phyloP scores from a whole-genome alignment of 2,797 vertebrate genomes.

The Labroides dimidiatus region DNA sequence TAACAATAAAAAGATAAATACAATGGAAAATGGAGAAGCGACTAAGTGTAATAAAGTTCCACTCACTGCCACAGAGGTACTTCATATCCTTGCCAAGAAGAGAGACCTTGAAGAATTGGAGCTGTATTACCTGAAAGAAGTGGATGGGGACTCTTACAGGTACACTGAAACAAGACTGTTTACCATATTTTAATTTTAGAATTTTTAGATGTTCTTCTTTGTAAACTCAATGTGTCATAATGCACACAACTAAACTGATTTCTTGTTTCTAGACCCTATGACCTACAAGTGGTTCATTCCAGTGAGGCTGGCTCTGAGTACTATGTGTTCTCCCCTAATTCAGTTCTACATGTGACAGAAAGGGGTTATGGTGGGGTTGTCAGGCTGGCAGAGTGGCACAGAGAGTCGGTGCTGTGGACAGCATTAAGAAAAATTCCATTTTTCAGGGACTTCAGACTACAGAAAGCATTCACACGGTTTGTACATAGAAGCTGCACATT shows the following conservation, averaged over 20 bases:
- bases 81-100: conserved; percentile 70
- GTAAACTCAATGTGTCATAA: not conserved
- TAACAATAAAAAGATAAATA: conserved; percentile 28
- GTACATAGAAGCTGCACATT: not conserved
- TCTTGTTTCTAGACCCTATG: conserved; percentile 82
- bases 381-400: conserved; percentile 84
- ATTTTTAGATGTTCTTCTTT: not conserved
- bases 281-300: conserved; percentile 79
- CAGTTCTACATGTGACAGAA: conserved; percentile 83
- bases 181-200: not conserved
- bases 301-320: conserved; percentile 81
- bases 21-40: conserved; percentile 7
- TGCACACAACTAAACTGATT: not conserved
- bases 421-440: conserved; percentile 81
- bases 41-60: conserved; percentile 28
- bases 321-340: conserved; percentile 84
- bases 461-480: conserved; percentile 82
- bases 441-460: conserved; percentile 82
- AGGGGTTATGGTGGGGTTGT: conserved; percentile 73
- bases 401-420: conserved; percentile 83
- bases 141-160: conserved; percentile 78
- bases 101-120: conserved; percentile 62
- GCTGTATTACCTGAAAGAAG: conserved; percentile 84
- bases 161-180: conserved; percentile 43
- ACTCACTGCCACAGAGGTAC: conserved; percentile 71